Percentiles rank a stretch among this genome's conserved stretches.
Evolutionary conservation across 2,888 invertebrate genomes (phyloP).

Genomic region (Ligdia adustata): DNA sequence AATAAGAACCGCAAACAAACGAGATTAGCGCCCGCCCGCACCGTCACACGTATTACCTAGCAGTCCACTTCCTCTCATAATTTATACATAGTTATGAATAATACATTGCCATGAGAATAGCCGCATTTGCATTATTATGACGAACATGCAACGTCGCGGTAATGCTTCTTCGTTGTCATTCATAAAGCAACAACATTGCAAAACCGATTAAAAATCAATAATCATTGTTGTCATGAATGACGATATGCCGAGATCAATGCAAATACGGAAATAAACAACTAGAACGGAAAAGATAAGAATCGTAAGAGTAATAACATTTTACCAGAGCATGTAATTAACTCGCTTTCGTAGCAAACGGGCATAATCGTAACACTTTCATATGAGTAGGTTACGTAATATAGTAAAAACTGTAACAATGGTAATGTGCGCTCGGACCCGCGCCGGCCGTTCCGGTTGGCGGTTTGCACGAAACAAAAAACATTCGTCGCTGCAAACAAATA

Average conservation of each 20-base stretch:
- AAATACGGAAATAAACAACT: conserved; percentile 6
- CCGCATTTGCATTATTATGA: conserved; percentile 28
- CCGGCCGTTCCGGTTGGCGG: conserved; percentile 51
- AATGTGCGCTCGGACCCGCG: conserved; percentile 42
- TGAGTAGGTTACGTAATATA: conserved; percentile 47
- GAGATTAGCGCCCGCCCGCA: conserved; percentile 8
- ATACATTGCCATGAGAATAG: conserved; percentile 21
- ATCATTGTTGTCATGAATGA: conserved; percentile 5
- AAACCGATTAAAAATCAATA: conserved; percentile 26
- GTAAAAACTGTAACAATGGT: conserved; percentile 47
- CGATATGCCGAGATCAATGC: conserved; percentile 10
- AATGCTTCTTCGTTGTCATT: conserved; percentile 27
- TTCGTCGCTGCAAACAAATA: too few species aligned
- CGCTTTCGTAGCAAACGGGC: conserved; percentile 67
- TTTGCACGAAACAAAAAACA: conserved; percentile 47
- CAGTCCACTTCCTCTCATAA: conserved; percentile 13
- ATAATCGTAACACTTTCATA: conserved; percentile 64
- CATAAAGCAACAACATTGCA: conserved; percentile 6
- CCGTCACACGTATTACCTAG: conserved; percentile 4
- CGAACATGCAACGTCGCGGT: conserved; percentile 9
- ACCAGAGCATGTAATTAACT: conserved; percentile 61
- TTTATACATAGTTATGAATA: conserved; percentile 21
- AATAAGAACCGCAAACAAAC: conserved; percentile 12
- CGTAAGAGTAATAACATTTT: conserved; percentile 37
- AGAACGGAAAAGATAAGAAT: conserved; percentile 29